Evolutionary conservation across 2,888 invertebrate genomes (phyloP), one percentile per base, ranked within the genome.

Genomic region (Drosophila mimetica): DNA sequence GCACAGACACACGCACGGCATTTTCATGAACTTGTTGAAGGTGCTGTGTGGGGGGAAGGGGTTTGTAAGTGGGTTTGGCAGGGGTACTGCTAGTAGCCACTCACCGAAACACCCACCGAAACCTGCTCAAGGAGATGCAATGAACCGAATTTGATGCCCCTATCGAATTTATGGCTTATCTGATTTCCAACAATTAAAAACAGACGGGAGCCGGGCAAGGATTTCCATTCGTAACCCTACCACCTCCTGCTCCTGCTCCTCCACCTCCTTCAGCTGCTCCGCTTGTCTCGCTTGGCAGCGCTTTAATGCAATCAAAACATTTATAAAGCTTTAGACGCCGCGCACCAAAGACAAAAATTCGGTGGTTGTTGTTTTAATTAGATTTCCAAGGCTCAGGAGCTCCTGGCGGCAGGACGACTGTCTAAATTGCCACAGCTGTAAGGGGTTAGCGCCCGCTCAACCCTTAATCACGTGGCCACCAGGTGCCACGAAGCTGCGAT

Each of bases 291-390:
- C 77, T 88, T 75, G 82, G 76, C 78, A 84, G 89, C 89, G 74
- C 76, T 77, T 84, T 86, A 89, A 88, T 83, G 79, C 72, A 85
- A 87, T 76, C 85, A 85, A 86, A 87, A 88, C 87, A 80, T 86
- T 80, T 82, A 75, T 84, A 82, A 75, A 76, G 77, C 84, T 79
- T 77, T 86, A 66, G 77, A 78, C 76, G 78, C 61, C 54, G 37
- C 46, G 48, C 47, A n/a, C 14, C 14, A 65, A 65, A 52, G 52
- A 64, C 64, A 52, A 64, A 64, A 64, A 64, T 65, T 44, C 80
- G 86, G 89, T 89, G 86, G 89, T 88, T 85, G 89, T 88, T 85
- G 88, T 85, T 89, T 89, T 88, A 89, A 88, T 89, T 89, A 86
- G 80, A 79, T 88, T 87, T 84, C 46, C 74, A 77, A 74, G 77